Conservation (phyloP, 2,797 vertebrate species). For the Sebastes matsubarae region DNA sequence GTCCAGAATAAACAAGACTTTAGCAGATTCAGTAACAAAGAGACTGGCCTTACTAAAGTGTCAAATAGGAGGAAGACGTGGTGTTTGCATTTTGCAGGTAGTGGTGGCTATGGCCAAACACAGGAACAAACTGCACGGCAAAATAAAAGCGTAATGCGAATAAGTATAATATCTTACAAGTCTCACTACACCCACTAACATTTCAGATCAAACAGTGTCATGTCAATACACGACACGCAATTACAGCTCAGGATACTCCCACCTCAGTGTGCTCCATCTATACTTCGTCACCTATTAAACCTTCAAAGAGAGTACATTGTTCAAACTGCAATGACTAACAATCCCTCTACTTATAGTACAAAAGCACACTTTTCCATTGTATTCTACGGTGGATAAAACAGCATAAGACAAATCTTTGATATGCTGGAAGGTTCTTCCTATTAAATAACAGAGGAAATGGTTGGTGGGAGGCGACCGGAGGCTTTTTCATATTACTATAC, state of each 20-base stretch:
- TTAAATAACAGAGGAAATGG: conserved; percentile 36
- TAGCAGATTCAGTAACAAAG: not conserved
- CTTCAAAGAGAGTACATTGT: conserved; percentile 43
- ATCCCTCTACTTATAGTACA: not conserved
- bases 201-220: conserved; percentile 24
- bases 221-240: conserved; percentile 14
- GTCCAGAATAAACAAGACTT: not conserved
- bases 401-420: conserved; percentile 31
- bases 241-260: conserved; percentile 38
- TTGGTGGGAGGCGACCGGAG: conserved; percentile 21
- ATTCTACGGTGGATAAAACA: not conserved
- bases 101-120: not conserved
- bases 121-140: not conserved
- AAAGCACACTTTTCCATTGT: conserved; percentile 23
- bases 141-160: not conserved
- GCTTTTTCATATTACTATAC: conserved; percentile 15
- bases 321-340: conserved; percentile 19
- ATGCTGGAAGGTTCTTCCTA: conserved; percentile 19
- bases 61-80: not conserved
- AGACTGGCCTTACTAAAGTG: not conserved
- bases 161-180: conserved; percentile 2
- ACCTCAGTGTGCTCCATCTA: conserved; percentile 11
- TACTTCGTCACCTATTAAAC: conserved; percentile 21
- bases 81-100: not conserved
- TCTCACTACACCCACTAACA: conserved; percentile 24